Evolutionary conservation across 2,113 vertebrate species (phyloP).

Genomic region (Syrmaticus mikado): DNA sequence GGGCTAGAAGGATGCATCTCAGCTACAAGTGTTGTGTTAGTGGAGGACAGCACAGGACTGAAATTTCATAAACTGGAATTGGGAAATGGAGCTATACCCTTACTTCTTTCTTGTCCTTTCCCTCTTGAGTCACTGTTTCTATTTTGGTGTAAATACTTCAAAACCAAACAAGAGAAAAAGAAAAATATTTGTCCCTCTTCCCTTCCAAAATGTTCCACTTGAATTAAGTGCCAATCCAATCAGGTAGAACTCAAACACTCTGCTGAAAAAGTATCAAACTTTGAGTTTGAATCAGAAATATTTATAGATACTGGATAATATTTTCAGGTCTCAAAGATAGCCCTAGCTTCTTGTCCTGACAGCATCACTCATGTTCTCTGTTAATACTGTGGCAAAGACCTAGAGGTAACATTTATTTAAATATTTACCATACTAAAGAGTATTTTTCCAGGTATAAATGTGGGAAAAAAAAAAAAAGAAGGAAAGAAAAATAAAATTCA

Average conservation of each 20-base stretch:
- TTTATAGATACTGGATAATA: background rate
- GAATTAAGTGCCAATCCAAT: background rate
- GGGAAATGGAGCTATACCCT: background rate
- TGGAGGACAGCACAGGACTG: background rate
- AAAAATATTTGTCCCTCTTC: background rate
- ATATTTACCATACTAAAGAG: background rate
- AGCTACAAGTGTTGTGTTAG: background rate
- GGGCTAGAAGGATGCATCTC: background rate
- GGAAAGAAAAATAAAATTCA: background rate
- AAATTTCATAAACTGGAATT: background rate
- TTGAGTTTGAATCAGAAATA: background rate
- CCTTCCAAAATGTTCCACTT: fast-evolving
- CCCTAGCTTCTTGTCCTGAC: background rate
- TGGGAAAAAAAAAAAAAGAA: background rate
- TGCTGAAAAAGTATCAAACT: background rate
- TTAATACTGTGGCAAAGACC: background rate
- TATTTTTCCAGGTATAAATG: background rate
- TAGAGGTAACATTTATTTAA: background rate
- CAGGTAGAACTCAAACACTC: background rate
- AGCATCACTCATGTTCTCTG: background rate
- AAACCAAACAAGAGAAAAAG: background rate
- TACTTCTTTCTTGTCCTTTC: background rate
- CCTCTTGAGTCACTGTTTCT: background rate
- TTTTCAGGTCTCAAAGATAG: background rate
- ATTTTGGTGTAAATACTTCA: background rate